Conservation (phyloP, 1,140 invertebrate genomes). For the Tetramorium alpestre region DNA sequence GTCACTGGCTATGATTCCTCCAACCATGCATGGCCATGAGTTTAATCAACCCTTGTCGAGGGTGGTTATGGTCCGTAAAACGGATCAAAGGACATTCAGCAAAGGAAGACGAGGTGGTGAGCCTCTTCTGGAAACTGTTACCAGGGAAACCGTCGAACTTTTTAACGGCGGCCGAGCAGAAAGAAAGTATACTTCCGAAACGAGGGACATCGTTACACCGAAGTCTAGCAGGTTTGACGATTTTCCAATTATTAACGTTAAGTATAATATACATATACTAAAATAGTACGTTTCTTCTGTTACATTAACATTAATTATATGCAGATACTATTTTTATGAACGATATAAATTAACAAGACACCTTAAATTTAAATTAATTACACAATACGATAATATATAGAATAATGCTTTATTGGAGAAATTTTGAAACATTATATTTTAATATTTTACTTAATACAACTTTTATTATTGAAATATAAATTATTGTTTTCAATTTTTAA, state of each 20-base stretch:
- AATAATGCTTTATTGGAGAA: background rate
- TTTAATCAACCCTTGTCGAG: conserved; percentile 86
- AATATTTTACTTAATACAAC: background rate
- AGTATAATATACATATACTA: background rate
- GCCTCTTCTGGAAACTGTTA: conserved; percentile 86
- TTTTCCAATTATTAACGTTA: conserved; percentile 1
- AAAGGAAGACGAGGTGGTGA: conserved; percentile 83
- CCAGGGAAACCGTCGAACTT: conserved; percentile 88
- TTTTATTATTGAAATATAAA: conserved; percentile 8
- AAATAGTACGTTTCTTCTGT: background rate
- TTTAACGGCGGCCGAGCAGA: conserved; percentile 87
- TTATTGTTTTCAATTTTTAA: background rate
- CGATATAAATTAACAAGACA: background rate
- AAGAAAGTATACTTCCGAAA: conserved; percentile 87
- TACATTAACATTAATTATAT: background rate
- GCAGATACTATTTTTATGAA: background rate
- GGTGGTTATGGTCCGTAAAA: conserved; percentile 89
- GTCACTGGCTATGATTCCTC: conserved; percentile 84
- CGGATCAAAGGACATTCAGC: conserved; percentile 87
- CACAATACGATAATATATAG: background rate
- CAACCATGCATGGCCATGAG: conserved; percentile 87
- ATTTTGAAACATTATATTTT: background rate
- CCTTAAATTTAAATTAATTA: background rate
- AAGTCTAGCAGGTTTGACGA: conserved; percentile 83
- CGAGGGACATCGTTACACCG: conserved; percentile 85